These are phyloP conservation scores for Dasysyrphus tricinctus DNA, from an alignment of 2,888 invertebrate genomes.

Conservation along the genomic window DNA sequence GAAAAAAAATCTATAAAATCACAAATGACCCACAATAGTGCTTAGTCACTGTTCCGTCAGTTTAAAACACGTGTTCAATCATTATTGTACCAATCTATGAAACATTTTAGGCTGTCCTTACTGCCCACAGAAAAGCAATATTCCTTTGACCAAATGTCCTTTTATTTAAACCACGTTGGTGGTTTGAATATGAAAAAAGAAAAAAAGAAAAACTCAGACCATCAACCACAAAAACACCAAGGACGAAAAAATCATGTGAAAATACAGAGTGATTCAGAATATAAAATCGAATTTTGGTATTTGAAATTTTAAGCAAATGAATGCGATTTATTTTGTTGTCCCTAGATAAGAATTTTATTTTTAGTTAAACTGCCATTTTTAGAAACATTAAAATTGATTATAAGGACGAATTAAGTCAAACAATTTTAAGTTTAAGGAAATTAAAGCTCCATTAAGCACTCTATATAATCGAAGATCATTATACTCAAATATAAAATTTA, in stretches of 20 bases:
- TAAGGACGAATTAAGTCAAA: no score
- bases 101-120: conserved; percentile 56
- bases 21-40: conserved; percentile 2
- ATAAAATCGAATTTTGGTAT: neutral
- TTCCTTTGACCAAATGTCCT: conserved; percentile 37
- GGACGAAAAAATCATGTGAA: neutral
- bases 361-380: no score
- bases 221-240: conserved; percentile 4
- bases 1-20: neutral
- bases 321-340: no score
- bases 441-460: no score
- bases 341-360: no score
- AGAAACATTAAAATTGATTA: no score
- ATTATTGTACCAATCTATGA: conserved; percentile 52
- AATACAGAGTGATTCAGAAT: neutral
- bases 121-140: conserved; percentile 56
- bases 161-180: conserved; percentile 44
- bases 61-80: conserved; percentile 62
- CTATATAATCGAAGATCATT: no score
- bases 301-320: neutral
- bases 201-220: neutral
- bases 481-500: conserved; percentile 2
- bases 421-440: no score
- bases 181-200: conserved; percentile 7
- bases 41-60: conserved; percentile 19